Evolutionary conservation across 2,888 invertebrate species (phyloP), one percentile per base, ranked within the genome.

Genomic region (Polydrusus tereticollis): DNA sequence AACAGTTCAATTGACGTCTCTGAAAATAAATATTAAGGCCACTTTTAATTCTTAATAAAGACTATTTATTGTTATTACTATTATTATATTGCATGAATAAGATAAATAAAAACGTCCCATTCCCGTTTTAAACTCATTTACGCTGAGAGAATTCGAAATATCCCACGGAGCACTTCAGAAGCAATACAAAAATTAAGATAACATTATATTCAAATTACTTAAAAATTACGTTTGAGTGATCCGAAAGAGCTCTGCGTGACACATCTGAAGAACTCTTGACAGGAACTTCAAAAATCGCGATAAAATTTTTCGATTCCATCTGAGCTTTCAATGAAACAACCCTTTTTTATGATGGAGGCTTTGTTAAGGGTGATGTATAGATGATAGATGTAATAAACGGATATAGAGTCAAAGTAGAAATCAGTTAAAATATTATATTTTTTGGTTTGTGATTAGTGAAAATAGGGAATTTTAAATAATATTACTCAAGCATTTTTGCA

Each of bases 151-250:
- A 62, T 29, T 65, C 29, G 26, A 62, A 67, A 72, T 72, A 45
- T 69, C 69, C 73, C 73, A 69, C 73, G 69, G 68, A 12, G 18
- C 29, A 41, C 73, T 73, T 47, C 26, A 64, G 1, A 14, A 1
- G 23, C 45, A 43, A 63, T 63, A 47, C 12, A 66, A 26, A 43
- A 69, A 73, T 69, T 69, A 60, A 69, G 74, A 74, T 74, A 74
- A 69, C 72, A 74, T 74, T 74, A 66, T 72, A 74, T 74, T 74
- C 69, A 74, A 74, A 74, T 74, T 68, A 74, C 65, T 64, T 14
- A 14, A 36, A 55, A 63, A 62, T 60, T 57, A 62, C 69, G 55
- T 50, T 55, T 52, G 47, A 66, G 62, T 52, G 33, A 58, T 36
- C 33, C 10, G 2, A 59, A 38, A 66, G 57, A 57, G 52, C 72